Evolutionary conservation across 2,797 vertebrate genomes (phyloP).

Genomic region (Muraenolepis orangiensis): DNA sequence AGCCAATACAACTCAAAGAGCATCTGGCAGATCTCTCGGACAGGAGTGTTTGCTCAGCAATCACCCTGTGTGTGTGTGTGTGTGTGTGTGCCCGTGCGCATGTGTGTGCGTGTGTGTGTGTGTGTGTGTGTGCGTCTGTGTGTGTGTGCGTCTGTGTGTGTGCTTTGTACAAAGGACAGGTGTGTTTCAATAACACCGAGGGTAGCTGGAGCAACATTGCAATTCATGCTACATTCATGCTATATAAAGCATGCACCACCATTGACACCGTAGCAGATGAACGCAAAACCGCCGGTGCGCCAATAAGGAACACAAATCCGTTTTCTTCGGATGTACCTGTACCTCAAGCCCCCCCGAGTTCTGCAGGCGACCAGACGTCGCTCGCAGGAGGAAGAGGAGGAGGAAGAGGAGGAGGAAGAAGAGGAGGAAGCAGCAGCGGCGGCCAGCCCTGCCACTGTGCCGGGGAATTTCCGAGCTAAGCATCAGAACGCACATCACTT

Average conservation of each 20-base stretch:
- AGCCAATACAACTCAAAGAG: conserved; percentile 76
- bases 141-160: neutral
- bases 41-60: conserved; percentile 79
- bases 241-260: neutral
- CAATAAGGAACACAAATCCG: too few relatives aligned
- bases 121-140: neutral
- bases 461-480: conserved; percentile 69
- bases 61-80: conserved; percentile 39
- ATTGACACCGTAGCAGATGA: neutral
- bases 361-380: conserved; percentile 40
- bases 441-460: conserved; percentile 54
- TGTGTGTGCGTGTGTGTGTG: neutral
- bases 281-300: neutral
- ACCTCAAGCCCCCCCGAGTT: conserved; percentile 17
- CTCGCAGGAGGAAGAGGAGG: too few relatives aligned
- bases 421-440: conserved; percentile 63
- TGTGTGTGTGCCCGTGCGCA: neutral
- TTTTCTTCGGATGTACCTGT: neutral
- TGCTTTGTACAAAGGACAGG: conserved; percentile 18
- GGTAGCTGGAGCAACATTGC: neutral
- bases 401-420: too few relatives aligned
- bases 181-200: conserved; percentile 7
- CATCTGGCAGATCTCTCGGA: conserved; percentile 72
- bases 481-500: conserved; percentile 73
- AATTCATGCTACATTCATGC: neutral